Base-by-base conservation (phyloP, 2,113 vertebrate genomes). In the Leucosticte australis region DNA sequence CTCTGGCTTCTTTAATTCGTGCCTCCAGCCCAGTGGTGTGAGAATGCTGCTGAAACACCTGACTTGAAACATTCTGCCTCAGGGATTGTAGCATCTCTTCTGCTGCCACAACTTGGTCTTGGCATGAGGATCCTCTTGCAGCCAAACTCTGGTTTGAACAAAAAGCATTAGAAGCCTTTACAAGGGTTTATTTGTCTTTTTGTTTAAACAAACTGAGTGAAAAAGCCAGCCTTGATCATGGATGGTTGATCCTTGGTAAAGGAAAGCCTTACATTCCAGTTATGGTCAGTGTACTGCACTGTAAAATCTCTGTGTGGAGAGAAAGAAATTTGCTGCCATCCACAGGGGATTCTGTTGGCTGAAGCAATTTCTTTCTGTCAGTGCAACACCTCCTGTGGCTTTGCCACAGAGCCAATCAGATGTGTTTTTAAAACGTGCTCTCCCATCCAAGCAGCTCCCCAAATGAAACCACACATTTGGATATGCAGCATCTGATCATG, bases 101-200 rank as follows among this genome's bases (percentile, higher is more conserved):
- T 55, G 98, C 98, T 93, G 98, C 98, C 80, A 98, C 98, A 74
- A 99, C 94, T 90, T 98, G 98, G 7, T 99, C 98, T 92, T 98
- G 98, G 39, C 98, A 98, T 44, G 98, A 98, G 27, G 98, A 90
- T 56, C 98, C 98, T 60, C 98, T 98, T 57, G 98, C 98, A 96
- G 98, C 98, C 81, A 99, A 95, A 37, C 86, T 94, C 99, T 99
- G 89, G 6, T 53, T 89, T 88, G 89, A 96, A 80, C 23, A 89
- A 97, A 85, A 83, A 69, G 11, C 35, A 89, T 96, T 31, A 95
- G 35, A 91, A 92, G 39, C 10, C 6, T 74, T 15, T 55, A 53
- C 2, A 11, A 47, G 22, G 59, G 56, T 84, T 75, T 76, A 52
- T 39, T 23, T 33, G 18, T 7, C 16, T 28, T 76, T 87, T 69